A percentile compares a stretch with the other conserved stretches of the same genome.
phyloP scores from a whole-genome alignment of 2,797 vertebrate species.

The Emydoidea blandingii region DNA sequence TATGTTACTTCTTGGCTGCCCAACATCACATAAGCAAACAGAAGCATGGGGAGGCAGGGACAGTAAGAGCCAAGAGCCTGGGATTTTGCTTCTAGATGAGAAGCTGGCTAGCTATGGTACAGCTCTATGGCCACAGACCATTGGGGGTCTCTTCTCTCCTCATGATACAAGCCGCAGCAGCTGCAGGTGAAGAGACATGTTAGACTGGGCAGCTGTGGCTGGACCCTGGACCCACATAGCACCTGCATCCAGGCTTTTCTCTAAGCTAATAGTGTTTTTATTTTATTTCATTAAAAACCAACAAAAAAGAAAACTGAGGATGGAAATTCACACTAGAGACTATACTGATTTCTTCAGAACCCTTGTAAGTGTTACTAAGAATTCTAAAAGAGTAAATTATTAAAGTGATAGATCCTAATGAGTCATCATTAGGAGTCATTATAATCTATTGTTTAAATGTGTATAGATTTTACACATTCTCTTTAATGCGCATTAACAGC shows the following conservation, averaged over 20 bases:
- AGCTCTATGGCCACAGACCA: background rate
- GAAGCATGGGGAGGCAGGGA: background rate
- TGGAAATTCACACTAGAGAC: constrained; percentile 3
- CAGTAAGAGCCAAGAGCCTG: background rate
- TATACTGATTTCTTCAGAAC: background rate
- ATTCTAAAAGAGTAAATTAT: background rate
- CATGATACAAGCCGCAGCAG: background rate
- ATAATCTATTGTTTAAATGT: background rate
- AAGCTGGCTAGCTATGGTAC: background rate
- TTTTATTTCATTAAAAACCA: background rate
- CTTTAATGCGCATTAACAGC: background rate
- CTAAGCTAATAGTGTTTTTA: rapidly evolving
- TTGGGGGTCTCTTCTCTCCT: background rate
- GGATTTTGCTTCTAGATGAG: background rate
- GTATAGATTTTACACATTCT: background rate
- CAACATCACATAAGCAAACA: rapidly evolving
- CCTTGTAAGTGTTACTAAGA: background rate
- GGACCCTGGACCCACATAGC: background rate
- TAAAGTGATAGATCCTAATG: background rate
- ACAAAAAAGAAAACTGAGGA: background rate
- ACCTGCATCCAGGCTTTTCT: background rate
- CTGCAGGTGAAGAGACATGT: background rate
- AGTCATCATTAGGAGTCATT: background rate
- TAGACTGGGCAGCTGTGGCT: background rate
- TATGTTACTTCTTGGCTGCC: rapidly evolving